Base-by-base conservation (phyloP, 92 coral and sea anemone species). In the Umimayanthus chanpuru region DNA sequence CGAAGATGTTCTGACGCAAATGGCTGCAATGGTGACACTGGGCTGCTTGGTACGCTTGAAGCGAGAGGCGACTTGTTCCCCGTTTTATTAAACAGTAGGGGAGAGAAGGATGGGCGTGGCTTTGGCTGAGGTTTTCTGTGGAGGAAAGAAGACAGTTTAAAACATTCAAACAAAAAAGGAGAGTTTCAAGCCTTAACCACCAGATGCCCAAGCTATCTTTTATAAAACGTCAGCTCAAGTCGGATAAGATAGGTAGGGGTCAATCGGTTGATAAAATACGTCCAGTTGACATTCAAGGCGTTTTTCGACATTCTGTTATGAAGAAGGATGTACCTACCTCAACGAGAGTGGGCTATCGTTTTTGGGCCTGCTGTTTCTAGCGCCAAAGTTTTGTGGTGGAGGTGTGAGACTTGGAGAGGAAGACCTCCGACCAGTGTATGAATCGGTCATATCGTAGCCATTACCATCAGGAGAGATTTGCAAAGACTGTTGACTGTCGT, bases 111-210 rank as follows among this genome's bases (percentile, higher is more conserved):
- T 29, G 16, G 26, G 65, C 55, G 20, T 26, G 87, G 47, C 87
- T 50, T 83, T 68, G 87, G 44, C 26, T 83, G 66, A 26, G 70
- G 87, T 43, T 83, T 70, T 72, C 87, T 83, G 28, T 14, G 26
- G 30, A 71, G 40, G 4, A 44, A 70, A 68, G 29, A 56, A 79
- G 8, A 50, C 28, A 77, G 9, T 47, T 5, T 26, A 53, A 53
- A 53, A 53, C 58, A 0, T 15, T 53, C 11, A 9, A 53, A 53
- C 3, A 14, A 53, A 53, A 53, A 53, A 14, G 3, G 4, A 53
- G 58, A 53, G 14, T 12, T 56, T 20, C 5, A 61, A 14, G 26
- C 25, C 4, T 61, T 61, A 53, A 53, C 58, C 58, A 3, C 2
- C 20, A 2, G 20, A 53, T 18, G 20, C 20, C 18, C 11, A 12